phyloP scores from a whole-genome alignment of 1,140 invertebrate species.

The Monochamus saltuarius region DNA sequence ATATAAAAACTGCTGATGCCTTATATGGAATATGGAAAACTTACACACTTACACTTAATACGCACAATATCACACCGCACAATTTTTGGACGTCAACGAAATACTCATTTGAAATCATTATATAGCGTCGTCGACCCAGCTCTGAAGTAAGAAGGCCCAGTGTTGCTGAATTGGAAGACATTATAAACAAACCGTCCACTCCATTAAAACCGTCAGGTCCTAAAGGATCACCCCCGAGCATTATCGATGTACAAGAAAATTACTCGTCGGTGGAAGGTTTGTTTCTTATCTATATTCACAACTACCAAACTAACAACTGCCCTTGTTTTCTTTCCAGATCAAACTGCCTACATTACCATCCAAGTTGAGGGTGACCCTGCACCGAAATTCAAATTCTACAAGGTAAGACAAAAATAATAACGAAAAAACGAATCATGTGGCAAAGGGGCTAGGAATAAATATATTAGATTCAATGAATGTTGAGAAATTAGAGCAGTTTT shows the following conservation, averaged over 20 bases:
- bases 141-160: conserved; percentile 82
- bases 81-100: too few species aligned
- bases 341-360: conserved; percentile 85
- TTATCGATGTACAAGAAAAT: conserved; percentile 87
- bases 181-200: conserved; percentile 88
- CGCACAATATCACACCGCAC: too few species aligned
- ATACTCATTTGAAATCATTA: background rate
- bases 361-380: conserved; percentile 89
- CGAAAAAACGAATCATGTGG: too few species aligned
- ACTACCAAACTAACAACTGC: background rate
- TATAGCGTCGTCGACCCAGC: conserved; percentile 80
- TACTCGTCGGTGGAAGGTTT: conserved; percentile 90
- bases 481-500: too few species aligned
- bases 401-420: conserved; percentile 57
- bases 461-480: too few species aligned
- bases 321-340: conserved; percentile 60
- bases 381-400: conserved; percentile 95
- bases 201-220: conserved; percentile 76
- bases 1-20: too few species aligned
- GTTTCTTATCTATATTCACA: background rate
- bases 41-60: too few species aligned
- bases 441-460: too few species aligned
- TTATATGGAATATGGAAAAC: too few species aligned
- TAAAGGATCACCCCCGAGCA: conserved; percentile 80
- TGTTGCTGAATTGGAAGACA: conserved; percentile 84